Evolutionary conservation across 2,797 vertebrate species (phyloP).

Genomic region (Holocentrus rufus): DNA sequence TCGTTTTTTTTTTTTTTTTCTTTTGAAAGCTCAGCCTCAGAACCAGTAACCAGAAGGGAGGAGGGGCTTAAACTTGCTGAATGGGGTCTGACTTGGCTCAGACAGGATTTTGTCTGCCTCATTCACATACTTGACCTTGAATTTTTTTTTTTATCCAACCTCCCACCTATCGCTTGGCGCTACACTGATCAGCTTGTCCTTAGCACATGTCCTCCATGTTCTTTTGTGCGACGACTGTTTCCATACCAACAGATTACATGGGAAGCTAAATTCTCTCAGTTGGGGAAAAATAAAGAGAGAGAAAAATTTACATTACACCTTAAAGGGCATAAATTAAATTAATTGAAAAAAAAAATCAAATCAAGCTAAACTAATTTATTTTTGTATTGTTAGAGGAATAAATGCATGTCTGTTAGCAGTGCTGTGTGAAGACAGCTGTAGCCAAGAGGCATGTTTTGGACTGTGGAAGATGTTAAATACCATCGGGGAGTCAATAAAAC

Average conservation of each 20-base stretch:
- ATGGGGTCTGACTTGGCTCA: slow-evolving; percentile 40
- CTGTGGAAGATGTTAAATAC: background rate
- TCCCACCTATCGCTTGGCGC: slow-evolving; percentile 6
- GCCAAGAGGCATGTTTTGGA: background rate
- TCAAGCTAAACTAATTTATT: background rate
- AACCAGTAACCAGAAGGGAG: slow-evolving; percentile 25
- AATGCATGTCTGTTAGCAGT: background rate
- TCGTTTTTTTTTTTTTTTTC: slow-evolving; percentile 25
- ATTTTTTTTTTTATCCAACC: slow-evolving; percentile 8
- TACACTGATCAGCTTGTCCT: too few species aligned
- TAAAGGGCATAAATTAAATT: too few species aligned
- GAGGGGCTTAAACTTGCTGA: slow-evolving; percentile 41
- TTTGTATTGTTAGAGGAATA: background rate
- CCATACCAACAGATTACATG: too few species aligned
- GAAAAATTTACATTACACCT: too few species aligned
- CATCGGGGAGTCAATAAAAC: background rate
- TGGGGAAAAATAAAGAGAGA: too few species aligned
- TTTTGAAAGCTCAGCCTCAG: slow-evolving; percentile 11
- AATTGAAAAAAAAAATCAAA: background rate
- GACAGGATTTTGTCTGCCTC: slow-evolving; percentile 37
- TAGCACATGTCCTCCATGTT: background rate
- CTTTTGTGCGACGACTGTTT: too few species aligned
- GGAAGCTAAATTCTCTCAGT: too few species aligned
- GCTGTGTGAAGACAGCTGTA: background rate
- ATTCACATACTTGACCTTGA: slow-evolving; percentile 42